Evolutionary conservation across 2,113 vertebrate species (phyloP).

Genomic region (Genyomyrus donnyi): DNA sequence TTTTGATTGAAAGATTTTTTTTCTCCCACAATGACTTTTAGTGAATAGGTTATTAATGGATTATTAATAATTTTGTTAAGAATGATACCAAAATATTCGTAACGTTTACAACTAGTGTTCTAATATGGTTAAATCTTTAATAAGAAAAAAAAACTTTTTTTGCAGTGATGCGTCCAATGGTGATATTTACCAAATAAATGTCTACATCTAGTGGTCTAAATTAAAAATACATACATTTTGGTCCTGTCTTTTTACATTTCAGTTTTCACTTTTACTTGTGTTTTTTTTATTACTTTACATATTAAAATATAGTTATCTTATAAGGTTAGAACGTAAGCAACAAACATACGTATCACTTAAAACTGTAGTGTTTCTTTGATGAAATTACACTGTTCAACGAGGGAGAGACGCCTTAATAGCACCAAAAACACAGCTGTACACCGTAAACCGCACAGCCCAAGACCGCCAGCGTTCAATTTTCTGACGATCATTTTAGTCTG

Average conservation of each 20-base stretch:
- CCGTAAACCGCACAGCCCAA: background rate
- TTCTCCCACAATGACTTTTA: background rate
- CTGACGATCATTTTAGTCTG: background rate
- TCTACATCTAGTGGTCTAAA: conserved; percentile 6
- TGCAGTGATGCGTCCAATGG: background rate
- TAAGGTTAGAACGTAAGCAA: background rate
- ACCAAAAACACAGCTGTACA: background rate
- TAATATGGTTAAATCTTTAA: background rate
- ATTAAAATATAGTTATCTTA: background rate
- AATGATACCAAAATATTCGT: background rate
- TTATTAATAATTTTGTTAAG: background rate
- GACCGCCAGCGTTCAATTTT: background rate
- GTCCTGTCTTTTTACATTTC: background rate
- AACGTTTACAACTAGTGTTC: background rate
- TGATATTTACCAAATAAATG: background rate
- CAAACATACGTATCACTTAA: background rate
- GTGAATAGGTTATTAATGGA: background rate
- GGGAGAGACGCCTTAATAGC: background rate
- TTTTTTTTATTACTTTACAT: background rate
- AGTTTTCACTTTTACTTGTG: background rate
- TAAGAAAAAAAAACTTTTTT: background rate
- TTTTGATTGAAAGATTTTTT: background rate
- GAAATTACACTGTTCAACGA: background rate
- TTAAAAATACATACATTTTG: background rate
- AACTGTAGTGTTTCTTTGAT: background rate